These are phyloP conservation scores for Trichechus manatus DNA, from an alignment of 2,113 vertebrate genomes.

Conservation along the genomic window DNA sequence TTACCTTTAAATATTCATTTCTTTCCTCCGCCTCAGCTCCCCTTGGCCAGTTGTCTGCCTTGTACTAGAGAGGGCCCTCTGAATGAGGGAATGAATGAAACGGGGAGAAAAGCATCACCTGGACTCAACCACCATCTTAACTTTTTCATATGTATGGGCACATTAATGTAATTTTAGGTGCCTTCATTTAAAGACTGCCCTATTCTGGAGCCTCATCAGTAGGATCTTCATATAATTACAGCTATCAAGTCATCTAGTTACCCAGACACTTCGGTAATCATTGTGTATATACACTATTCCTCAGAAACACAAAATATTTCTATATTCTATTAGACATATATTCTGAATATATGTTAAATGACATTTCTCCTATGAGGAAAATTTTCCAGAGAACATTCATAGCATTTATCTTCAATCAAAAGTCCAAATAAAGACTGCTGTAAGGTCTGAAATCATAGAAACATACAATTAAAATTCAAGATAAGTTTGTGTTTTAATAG, in stretches of 20 bases:
- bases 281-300: background rate
- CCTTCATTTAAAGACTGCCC: background rate
- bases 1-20: constrained; percentile 41
- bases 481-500: constrained; percentile 41
- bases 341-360: background rate
- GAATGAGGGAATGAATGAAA: no score
- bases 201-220: background rate
- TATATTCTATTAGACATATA: background rate
- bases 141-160: background rate
- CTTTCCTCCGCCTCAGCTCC: constrained; percentile 87
- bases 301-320: constrained; percentile 40
- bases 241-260: constrained; percentile 22
- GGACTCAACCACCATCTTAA: background rate
- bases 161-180: constrained; percentile 47
- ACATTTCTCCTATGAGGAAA: constrained; percentile 37
- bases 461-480: constrained; percentile 63
- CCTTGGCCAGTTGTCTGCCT: constrained; percentile 92
- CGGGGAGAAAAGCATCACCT: constrained; percentile 28
- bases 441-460: constrained; percentile 39
- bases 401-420: constrained; percentile 32
- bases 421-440: constrained; percentile 39
- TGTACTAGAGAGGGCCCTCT: constrained; percentile 90
- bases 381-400: constrained; percentile 44
- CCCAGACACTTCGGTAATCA: background rate
- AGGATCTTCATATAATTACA: constrained; percentile 38